A percentile compares a stretch with the other conserved stretches of the same genome.
Conservation (phyloP, 1,140 invertebrate species). For the Heliothis subflexa region DNA sequence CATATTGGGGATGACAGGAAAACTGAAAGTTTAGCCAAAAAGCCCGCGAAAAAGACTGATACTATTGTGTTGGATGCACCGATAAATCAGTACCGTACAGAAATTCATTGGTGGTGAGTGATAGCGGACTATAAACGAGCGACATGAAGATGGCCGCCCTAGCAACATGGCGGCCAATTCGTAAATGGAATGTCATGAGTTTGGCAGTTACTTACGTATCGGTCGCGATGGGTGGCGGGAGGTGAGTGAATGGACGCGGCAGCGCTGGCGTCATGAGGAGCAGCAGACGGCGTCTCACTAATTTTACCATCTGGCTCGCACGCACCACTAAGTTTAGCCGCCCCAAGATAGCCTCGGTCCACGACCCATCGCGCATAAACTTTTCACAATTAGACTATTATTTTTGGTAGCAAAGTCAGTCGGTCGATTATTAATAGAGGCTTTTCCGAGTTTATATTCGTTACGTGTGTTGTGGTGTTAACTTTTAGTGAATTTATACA, state of each 20-base stretch:
- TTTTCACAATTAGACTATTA: constrained; percentile 87
- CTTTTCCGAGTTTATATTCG: constrained; percentile 86
- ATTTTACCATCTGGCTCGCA: constrained; percentile 85
- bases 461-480: constrained; percentile 86
- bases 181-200: constrained; percentile 82
- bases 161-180: constrained; percentile 70
- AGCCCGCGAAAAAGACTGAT: background rate
- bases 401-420: constrained; percentile 87
- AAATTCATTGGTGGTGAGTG: constrained; percentile 38
- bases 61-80: background rate
- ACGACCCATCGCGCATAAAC: constrained; percentile 86
- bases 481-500: constrained; percentile 87
- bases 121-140: constrained; percentile 47
- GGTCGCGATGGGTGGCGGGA: constrained; percentile 71
- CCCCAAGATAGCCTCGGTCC: constrained; percentile 86
- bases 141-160: constrained; percentile 57
- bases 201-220: constrained; percentile 79
- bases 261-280: constrained; percentile 78
- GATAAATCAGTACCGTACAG: constrained; percentile 4
- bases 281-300: constrained; percentile 85
- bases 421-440: constrained; percentile 86
- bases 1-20: background rate
- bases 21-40: background rate
- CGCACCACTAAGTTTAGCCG: constrained; percentile 87
- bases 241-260: constrained; percentile 79